Evolutionary conservation across 2,888 invertebrate genomes (phyloP), one percentile per base, ranked within the genome.

Genomic region (Podabrus alpinus): DNA sequence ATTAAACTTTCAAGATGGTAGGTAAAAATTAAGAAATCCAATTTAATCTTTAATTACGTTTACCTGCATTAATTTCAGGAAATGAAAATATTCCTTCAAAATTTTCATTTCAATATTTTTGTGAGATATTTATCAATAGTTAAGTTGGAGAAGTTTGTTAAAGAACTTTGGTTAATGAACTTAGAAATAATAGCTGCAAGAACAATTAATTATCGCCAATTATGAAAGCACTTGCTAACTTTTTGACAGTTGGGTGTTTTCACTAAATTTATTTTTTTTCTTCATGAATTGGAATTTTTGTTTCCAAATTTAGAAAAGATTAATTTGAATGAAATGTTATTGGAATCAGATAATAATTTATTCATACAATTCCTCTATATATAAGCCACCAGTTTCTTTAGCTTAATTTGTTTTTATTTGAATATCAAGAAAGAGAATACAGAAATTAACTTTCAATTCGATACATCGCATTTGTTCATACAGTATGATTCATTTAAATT

Each of bases 151-250:
- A 45, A 45, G 45, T 45, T 45, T 45, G 45, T 45, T 45, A 45
- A 45, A 45, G 45, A 45, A 45, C 45, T 45, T 45, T 45, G 21
- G 62, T 19, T 64, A 64, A 64, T 64, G 17, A 64, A 64, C 62
- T 64, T 64, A 19, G 21, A 64, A 64, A 64, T 64, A 64, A 64
- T 64, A 19, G 17, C 19, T 17, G 19, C 16, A 64, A 64, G 62
- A 64, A 64, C 62, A 64, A 64, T 64, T 64, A 64, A 64, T 64
- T 64, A 64, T 64, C 17, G 62, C 15, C 62, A 19, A 64, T 64
- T 64, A 21, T 64, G 17, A 19, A n/a, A 16, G 19, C 17, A 64
- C 62, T 64, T 64, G 21, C 62, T 64, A 64, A 64, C 62, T 64
- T 64, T 64, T 64, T 17, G 17, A 64, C 62, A 64, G 19, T 64